Conservation (phyloP, 2,113 vertebrate genomes). For the Addax nasomaculatus region DNA sequence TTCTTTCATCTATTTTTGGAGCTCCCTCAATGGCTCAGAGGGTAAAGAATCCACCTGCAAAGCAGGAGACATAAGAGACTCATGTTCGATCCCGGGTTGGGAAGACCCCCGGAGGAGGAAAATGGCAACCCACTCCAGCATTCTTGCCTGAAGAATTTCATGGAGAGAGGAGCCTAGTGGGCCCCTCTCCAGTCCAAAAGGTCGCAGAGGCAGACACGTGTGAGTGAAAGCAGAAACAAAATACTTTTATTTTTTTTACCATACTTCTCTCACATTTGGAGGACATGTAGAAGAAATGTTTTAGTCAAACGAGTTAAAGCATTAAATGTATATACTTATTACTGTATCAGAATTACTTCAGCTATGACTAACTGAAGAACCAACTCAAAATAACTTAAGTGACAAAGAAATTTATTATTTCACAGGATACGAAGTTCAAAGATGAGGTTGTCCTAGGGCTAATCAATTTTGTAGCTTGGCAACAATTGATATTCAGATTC, state of each 20-base stretch:
- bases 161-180: not conserved
- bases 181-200: not conserved
- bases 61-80: not conserved
- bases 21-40: not conserved
- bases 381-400: not conserved
- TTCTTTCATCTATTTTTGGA: not conserved
- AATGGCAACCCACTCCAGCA: not conserved
- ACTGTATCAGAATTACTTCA: not conserved
- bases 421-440: not conserved
- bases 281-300: not conserved
- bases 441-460: not conserved
- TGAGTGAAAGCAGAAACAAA: not conserved
- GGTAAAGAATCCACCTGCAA: not conserved
- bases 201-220: not conserved
- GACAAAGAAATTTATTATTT: not conserved
- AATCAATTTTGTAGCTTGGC: not conserved
- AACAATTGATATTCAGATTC: not conserved
- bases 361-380: not conserved
- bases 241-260: not conserved
- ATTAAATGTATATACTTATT: no score
- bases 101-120: not conserved
- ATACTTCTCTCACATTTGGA: not conserved
- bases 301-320: slow-evolving; percentile 1
- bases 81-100: not conserved
- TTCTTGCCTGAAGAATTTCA: not conserved